Percentiles rank a stretch among this genome's conserved stretches.
Evolutionary conservation across 2,797 vertebrate genomes (phyloP).

Genomic region (Acanthornis magna): DNA sequence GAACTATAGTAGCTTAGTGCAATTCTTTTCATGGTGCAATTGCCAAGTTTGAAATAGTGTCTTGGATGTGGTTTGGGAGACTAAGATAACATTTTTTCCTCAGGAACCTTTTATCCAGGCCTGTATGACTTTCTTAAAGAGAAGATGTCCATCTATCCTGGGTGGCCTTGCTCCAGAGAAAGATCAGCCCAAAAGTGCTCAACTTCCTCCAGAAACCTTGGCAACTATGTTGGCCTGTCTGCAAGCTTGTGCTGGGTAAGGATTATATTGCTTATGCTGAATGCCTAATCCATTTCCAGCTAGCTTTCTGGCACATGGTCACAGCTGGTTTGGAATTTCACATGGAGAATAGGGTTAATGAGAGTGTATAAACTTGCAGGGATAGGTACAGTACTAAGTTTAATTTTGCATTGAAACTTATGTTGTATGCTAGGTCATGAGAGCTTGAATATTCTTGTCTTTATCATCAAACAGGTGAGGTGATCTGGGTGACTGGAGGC

Average conservation of each 20-base stretch:
- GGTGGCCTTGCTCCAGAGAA: conserved; percentile 97
- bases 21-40: conserved; percentile 22
- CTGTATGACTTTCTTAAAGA: conserved; percentile 97
- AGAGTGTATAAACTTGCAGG: neutral
- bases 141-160: conserved; percentile 97
- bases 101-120: conserved; percentile 99
- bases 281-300: neutral
- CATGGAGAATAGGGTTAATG: neutral
- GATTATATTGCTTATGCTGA: neutral
- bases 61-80: neutral
- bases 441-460: neutral
- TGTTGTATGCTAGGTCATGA: neutral
- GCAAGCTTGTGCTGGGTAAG: conserved; percentile 97
- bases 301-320: neutral
- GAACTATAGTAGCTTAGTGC: conserved; percentile 20
- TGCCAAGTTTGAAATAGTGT: conserved; percentile 44
- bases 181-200: conserved; percentile 98
- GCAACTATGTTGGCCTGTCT: conserved; percentile 97
- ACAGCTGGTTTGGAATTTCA: neutral
- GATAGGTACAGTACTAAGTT: neutral
- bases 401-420: neutral
- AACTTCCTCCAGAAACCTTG: conserved; percentile 96
- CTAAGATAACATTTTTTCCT: neutral
- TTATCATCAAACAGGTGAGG: neutral
- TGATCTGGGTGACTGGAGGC: neutral